These are phyloP conservation scores for Riptortus pedestris DNA, from an alignment of 1,140 invertebrate genomes.

Conservation along the genomic window DNA sequence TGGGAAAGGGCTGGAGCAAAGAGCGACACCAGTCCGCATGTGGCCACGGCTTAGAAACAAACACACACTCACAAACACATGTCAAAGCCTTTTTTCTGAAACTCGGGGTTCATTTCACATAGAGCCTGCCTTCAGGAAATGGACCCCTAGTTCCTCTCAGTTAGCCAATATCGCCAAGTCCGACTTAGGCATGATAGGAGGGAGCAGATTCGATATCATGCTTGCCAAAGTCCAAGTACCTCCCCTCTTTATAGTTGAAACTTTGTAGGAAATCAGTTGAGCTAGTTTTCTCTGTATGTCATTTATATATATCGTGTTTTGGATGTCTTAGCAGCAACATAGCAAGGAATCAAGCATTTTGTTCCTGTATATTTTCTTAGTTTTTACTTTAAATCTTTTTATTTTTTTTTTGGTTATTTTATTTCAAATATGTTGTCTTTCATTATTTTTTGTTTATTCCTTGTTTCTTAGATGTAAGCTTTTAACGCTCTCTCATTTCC, in stretches of 20 bases:
- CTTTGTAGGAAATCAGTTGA: conserved; percentile 26
- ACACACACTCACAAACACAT: not conserved
- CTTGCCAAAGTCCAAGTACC: conserved; percentile 2
- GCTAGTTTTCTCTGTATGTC: conserved; percentile 21
- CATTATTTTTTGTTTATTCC: conserved; percentile 2
- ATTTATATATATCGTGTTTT: conserved; percentile 23
- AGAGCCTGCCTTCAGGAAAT: conserved; percentile 28
- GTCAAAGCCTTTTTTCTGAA: too few species aligned
- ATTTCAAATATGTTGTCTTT: conserved; percentile 19
- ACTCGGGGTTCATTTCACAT: conserved; percentile 26
- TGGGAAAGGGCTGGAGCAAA: conserved; percentile 11
- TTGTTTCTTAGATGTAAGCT: conserved; percentile 24
- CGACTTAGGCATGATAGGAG: conserved; percentile 13
- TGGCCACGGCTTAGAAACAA: conserved; percentile 8
- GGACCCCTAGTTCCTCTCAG: conserved; percentile 26
- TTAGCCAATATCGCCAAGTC: conserved; percentile 3
- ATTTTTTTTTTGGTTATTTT: conserved; percentile 10
- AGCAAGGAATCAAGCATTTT: conserved; percentile 24
- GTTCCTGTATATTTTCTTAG: conserved; percentile 18
- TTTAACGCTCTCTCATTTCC: conserved; percentile 20
- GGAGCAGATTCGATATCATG: not conserved
- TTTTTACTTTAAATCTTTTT: conserved; percentile 8
- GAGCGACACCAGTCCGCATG: not conserved
- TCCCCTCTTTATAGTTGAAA: conserved; percentile 9
- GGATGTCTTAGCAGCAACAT: conserved; percentile 28